These are phyloP conservation scores for Caenorhabditis parvicauda DNA, from an alignment of 2,888 invertebrate species.

Conservation along the genomic window DNA sequence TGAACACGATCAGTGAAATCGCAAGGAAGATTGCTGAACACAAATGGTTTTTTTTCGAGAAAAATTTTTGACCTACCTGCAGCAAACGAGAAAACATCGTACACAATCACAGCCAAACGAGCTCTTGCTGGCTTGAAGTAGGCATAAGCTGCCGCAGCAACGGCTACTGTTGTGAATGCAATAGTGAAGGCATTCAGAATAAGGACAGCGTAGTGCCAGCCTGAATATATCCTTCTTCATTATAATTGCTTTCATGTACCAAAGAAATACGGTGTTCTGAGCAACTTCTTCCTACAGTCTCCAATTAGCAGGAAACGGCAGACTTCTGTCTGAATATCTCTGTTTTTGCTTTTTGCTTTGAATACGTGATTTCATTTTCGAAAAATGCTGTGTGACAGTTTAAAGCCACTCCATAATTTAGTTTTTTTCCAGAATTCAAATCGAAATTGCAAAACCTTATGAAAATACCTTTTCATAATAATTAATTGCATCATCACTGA, in stretches of 20 bases:
- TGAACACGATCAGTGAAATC: constrained; percentile 55
- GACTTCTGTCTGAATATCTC: constrained; percentile 46
- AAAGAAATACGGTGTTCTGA: constrained; percentile 61
- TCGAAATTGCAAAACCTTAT: background rate
- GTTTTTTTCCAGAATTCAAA: background rate
- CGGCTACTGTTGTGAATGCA: constrained; percentile 25
- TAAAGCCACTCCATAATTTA: background rate
- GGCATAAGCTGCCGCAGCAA: constrained; percentile 34
- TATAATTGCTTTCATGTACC: constrained; percentile 23
- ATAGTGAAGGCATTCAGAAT: constrained; percentile 48
- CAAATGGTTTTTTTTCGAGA: background rate
- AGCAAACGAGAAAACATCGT: constrained; percentile 22
- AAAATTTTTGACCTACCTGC: constrained; percentile 15
- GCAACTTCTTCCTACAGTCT: constrained; percentile 59
- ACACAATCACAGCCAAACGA: constrained; percentile 27
- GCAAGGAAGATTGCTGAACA: constrained; percentile 45
- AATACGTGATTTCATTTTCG: background rate
- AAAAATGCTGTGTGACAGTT: background rate
- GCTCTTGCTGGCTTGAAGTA: constrained; percentile 32
- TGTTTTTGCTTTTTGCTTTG: background rate
- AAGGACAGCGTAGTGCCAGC: constrained; percentile 61
- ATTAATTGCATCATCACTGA: constrained; percentile 58
- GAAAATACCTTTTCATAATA: constrained; percentile 55
- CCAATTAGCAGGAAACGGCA: constrained; percentile 60
- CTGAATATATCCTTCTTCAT: constrained; percentile 15